Base-by-base conservation (phyloP, 2,113 vertebrate genomes). In the Acinonyx jubatus region DNA sequence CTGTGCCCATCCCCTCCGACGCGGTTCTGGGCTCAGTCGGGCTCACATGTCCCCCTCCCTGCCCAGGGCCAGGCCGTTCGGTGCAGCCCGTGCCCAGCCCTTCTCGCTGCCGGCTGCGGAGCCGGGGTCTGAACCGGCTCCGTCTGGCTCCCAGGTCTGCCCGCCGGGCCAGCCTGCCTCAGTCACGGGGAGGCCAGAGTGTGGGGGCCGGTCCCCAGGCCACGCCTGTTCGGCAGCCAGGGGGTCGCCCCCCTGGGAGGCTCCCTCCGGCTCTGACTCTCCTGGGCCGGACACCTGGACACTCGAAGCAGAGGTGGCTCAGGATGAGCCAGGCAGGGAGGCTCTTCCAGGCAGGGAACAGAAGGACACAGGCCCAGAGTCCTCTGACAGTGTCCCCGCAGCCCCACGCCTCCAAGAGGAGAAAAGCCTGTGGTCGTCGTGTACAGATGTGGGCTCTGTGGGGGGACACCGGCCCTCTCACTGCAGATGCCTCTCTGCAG, bases 381-480 rank as follows among this genome's bases (percentile, higher is more conserved):
- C 15, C 55, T 18, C 10, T 73, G 76, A 12, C 21, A 31, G 71
- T 4, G 5, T 11, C 12, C 19, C 29, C 3, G 9, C 19, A 5
- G 27, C 18, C 74, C 23, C 1, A 14, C 4, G 16, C 29, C 14
- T n/a, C 52, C 38, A 55, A 1, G 52, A 14, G 79, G 63, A 66
- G 61, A 66, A 29, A 65, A 21, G 65, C 2, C 65, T 2, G 63
- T 1, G 0, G 1, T 4, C 4, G 16, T 13, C 1, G 10, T 2
- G 4, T 15, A 0, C 52, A 0, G 36, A 68, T 23, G 0, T 1
- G 1, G 38, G 78, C 55, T 83, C 45, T 13, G 11, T 0, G 1
- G 50, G 4, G 73, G 68, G 23, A 1, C 5, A 5, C 88, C 41
- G 0, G 0, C 41, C 7, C 1, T 23, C 61, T 82, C 38, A 3